Evolutionary conservation across 2,113 vertebrate species (phyloP).

Genomic region (Scomber japonicus): DNA sequence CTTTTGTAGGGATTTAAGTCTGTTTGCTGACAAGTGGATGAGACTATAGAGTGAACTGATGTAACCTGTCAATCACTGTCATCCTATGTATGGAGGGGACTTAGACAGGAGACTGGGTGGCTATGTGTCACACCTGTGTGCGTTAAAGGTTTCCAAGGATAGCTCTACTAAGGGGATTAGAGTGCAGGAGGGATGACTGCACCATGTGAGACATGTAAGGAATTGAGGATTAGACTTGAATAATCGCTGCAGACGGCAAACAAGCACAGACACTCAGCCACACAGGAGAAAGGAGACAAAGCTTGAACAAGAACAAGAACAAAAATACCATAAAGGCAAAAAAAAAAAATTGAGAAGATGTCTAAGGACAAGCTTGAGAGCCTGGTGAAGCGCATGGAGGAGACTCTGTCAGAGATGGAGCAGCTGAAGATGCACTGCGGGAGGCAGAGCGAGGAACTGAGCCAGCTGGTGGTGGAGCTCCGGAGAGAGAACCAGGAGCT

Average conservation of each 20-base stretch:
- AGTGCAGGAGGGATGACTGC: constrained; percentile 34
- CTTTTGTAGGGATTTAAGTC: constrained; percentile 9
- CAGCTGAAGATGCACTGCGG: constrained; percentile 91
- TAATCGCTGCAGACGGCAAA: constrained; percentile 36
- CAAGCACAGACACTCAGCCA: constrained; percentile 6
- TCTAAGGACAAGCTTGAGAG: constrained; percentile 91
- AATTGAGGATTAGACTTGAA: constrained; percentile 64
- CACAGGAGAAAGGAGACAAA: background rate
- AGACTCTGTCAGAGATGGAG: constrained; percentile 90
- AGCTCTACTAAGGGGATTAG: constrained; percentile 83
- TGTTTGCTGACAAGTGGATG: constrained; percentile 19
- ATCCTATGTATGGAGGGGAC: constrained; percentile 19
- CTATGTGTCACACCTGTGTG: constrained; percentile 39
- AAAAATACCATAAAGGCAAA: background rate
- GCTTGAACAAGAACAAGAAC: background rate
- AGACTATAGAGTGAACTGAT: constrained; percentile 14
- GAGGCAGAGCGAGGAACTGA: constrained; percentile 89
- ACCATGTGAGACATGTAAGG: constrained; percentile 45
- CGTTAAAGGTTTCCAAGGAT: constrained; percentile 71
- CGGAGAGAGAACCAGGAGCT: constrained; percentile 88
- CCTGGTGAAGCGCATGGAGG: constrained; percentile 91
- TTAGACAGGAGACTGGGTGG: constrained; percentile 28
- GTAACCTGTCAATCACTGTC: constrained; percentile 40
- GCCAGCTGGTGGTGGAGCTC: constrained; percentile 87
- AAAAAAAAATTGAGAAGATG: constrained; percentile 72